These are phyloP conservation scores for Otolemur crassicaudatus DNA, from an alignment of 2,797 vertebrate genomes.

Conservation along the genomic window DNA sequence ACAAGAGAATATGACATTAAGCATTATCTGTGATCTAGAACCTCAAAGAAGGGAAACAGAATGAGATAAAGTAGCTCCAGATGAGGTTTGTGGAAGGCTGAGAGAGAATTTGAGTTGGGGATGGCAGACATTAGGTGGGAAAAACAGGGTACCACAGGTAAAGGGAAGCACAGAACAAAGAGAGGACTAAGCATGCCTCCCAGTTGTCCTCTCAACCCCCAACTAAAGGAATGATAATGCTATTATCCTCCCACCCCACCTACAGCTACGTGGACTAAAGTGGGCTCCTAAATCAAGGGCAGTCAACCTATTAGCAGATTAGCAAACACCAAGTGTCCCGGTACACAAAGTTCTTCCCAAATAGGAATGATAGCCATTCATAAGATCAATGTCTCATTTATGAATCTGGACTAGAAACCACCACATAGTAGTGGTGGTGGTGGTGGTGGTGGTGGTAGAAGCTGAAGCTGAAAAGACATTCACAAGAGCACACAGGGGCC, in stretches of 20 bases:
- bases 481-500: not conserved
- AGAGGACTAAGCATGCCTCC: not conserved
- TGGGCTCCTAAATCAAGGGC: not conserved
- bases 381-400: not conserved
- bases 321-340: not conserved
- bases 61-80: not conserved
- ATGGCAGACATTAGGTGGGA: not conserved
- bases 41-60: not conserved
- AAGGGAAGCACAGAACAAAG: not conserved
- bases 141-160: not conserved
- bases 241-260: not conserved
- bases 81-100: not conserved
- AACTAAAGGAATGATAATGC: not conserved
- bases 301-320: not conserved
- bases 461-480: not conserved
- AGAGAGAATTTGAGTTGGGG: not conserved
- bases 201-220: not conserved
- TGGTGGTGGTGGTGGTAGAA: not conserved
- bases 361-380: not conserved
- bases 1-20: not conserved
- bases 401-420: not conserved
- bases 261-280: not conserved
- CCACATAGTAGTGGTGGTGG: not conserved
- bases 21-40: not conserved
- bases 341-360: not conserved